Evolutionary conservation across 2,888 invertebrate species (phyloP), one percentile per base, ranked within the genome.

Genomic region (Acheta domesticus): DNA sequence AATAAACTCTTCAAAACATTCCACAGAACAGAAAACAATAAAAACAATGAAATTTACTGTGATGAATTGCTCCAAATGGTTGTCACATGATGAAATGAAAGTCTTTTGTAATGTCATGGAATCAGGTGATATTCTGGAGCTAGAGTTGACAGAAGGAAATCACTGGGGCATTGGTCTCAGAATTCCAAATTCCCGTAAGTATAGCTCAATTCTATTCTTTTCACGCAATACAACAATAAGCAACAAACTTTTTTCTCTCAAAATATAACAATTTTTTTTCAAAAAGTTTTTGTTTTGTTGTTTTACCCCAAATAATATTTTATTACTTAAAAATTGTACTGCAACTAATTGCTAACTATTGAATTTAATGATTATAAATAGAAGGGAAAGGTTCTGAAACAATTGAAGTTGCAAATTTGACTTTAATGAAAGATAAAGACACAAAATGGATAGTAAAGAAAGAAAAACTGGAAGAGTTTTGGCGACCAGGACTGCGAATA

Each of bases 81-180:
- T 93, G 85, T 90, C 89, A 83, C 90, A 91, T 83, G 91, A 91
- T 84, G 92, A 93, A 87, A 90, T 91, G 85, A 91, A 91, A 84
- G 91, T 93, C 83, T 89, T 93, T 83, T 92, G 92, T 86, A 91
- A 93, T 79, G 93, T 93, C 80, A 89, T 93, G 84, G 92, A 93
- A 86, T 89, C 91, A 75, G 93, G 93, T 80, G 93, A 93, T 87
- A 91, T 93, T 83, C 89, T 93, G 82, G 93, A 93, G 86, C 89
- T 91, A 83, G 87, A 89, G 1, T 87, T 88, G 81, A 89, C 90
- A 79, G 90, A 90, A 84, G 87, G 88, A 84, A 89, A 89, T 84
- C 88, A 91, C 89, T 93, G 91, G 87, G 93, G 93, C 83, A 89
- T 93, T 84, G 92, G 92, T 84, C 88, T 92, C 86, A 92, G 92